Base-by-base conservation (phyloP, 2,888 invertebrate species). In the Antheraea assamensis region DNA sequence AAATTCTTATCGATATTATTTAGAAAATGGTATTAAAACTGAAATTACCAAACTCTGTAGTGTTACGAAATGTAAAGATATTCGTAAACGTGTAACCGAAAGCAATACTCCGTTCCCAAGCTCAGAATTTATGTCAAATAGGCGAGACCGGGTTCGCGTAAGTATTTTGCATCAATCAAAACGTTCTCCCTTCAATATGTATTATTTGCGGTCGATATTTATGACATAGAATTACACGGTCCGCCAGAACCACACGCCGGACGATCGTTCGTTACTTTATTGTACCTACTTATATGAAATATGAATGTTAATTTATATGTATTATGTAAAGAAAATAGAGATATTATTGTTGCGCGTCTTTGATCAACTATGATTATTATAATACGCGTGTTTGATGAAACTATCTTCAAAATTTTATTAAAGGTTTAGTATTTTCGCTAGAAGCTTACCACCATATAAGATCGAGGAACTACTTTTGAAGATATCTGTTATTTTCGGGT, bases 151-250 rank as follows among this genome's bases (percentile, higher is more conserved):
- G 61, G 64, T 71, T 47, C 52, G 70, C 49, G 27, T 71, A 71
- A 64, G 76, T 75, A 74, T 75, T 82, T 85, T 80, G 83, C 85
- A 85, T 87, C 84, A 86, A 87, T 86, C 88, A 86, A 80, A 78
- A 80, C 77, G 81, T 79, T 82, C 82, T 81, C 77, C 78, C 81
- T 79, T 78, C 76, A 81, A 87, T 86, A 86, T 80, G 85, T 87
- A 87, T 87, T 87, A 87, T 87, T 87, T 87, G 82, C 80, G 74
- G 71, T 77, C 72, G 77, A 86, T 86, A 87, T 87, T 87, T 87
- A 87, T 87, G 87, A 86, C 81, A 86, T 85, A 83, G 85, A 86
- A 87, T 87, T 87, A 87, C 80, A 87, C 77, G 83, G 82, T 87
- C 76, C 77, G 78, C 76, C 75, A 78, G 78, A 79, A 73, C 75